phyloP scores from a whole-genome alignment of 2,888 invertebrate genomes.

The Electrophaes corylata region DNA sequence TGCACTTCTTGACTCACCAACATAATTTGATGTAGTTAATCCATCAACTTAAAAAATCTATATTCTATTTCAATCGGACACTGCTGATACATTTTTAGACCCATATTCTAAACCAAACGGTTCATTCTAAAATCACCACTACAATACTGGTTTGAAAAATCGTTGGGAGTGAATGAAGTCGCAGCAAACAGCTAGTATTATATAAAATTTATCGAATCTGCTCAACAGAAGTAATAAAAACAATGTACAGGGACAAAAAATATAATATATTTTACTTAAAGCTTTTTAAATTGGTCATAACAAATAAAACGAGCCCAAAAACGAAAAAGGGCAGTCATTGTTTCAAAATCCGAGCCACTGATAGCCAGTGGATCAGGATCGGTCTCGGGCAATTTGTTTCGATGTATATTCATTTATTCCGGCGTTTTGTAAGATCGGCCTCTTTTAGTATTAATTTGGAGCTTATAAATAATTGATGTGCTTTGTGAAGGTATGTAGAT shows the following conservation, averaged over 20 bases:
- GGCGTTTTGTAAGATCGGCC: conserved; percentile 64
- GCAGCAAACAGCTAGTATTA: too few relatives aligned
- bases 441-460: conserved; percentile 76
- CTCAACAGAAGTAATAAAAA: conserved; percentile 21
- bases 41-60: too few relatives aligned
- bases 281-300: conserved; percentile 45
- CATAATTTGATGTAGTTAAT: too few relatives aligned
- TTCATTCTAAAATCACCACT: too few relatives aligned
- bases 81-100: too few relatives aligned
- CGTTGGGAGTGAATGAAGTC: too few relatives aligned
- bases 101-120: too few relatives aligned
- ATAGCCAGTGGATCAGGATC: conserved; percentile 44
- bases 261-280: conserved; percentile 30
- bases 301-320: conserved; percentile 45
- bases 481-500: conserved; percentile 54
- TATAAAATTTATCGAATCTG: conserved; percentile 12
- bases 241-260: conserved; percentile 26
- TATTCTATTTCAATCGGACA: too few relatives aligned
- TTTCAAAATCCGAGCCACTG: conserved; percentile 49
- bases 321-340: conserved; percentile 52
- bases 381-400: conserved; percentile 67
- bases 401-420: conserved; percentile 77
- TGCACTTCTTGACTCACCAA: too few relatives aligned
- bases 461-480: conserved; percentile 77
- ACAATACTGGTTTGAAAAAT: too few relatives aligned